Percentiles rank a stretch among this genome's conserved stretches.
phyloP scores from a whole-genome alignment of 2,797 vertebrate species.

The Atherinosoma microstoma region DNA sequence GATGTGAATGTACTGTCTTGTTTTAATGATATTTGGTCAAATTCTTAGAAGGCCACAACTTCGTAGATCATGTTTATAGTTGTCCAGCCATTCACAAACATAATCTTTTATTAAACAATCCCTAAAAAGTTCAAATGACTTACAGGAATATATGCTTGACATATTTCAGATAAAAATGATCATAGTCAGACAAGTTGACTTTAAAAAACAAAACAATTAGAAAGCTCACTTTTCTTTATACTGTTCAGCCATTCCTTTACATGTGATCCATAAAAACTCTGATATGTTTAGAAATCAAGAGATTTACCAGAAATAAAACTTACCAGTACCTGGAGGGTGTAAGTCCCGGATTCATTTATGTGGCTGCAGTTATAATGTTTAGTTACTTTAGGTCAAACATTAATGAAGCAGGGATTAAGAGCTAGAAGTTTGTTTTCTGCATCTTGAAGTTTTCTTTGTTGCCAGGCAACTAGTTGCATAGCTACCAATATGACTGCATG shows the following conservation, averaged over 20 bases:
- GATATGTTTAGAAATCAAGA: too few species aligned
- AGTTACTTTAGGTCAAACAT: background rate
- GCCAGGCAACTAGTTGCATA: constrained; percentile 39
- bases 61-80: background rate
- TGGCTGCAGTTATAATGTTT: background rate
- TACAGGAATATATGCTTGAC: background rate
- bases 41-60: background rate
- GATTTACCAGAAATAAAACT: too few species aligned
- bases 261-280: too few species aligned
- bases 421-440: constrained; percentile 16
- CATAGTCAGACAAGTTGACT: background rate
- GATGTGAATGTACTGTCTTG: background rate
- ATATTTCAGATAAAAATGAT: background rate
- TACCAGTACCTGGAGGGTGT: background rate
- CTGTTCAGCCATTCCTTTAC: too few species aligned
- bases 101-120: background rate
- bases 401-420: background rate
- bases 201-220: too few species aligned
- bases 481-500: constrained; percentile 14
- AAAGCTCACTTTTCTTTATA: too few species aligned
- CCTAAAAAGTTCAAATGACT: background rate
- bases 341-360: background rate
- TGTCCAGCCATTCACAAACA: background rate
- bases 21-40: background rate
- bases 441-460: background rate